A percentile compares a stretch with the other conserved stretches of the same genome.
Conservation (phyloP, 2,888 invertebrate species). For the Diarsia dahlii region DNA sequence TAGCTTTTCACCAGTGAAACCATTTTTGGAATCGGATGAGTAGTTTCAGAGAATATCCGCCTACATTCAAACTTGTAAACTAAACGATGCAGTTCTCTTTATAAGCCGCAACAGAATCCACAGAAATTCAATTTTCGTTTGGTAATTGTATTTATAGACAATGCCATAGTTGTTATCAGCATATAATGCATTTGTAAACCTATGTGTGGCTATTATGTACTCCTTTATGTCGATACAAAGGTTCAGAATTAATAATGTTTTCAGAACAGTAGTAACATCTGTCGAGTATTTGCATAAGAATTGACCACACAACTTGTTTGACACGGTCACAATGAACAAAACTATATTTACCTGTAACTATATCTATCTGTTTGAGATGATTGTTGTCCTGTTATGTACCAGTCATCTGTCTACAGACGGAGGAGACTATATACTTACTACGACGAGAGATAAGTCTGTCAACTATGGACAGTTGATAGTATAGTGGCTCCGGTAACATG, state of each 20-base stretch:
- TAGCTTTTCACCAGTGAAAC: neutral
- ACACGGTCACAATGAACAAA: constrained; percentile 19
- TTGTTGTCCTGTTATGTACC: neutral
- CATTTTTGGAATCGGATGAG: neutral
- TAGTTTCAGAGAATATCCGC: neutral
- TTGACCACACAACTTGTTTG: constrained; percentile 16
- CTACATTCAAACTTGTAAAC: neutral
- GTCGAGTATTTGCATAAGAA: constrained; percentile 40
- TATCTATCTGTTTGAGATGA: constrained; percentile 17
- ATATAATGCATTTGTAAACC: neutral
- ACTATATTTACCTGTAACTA: neutral
- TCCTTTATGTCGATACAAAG: constrained; percentile 14
- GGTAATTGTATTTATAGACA: constrained; percentile 14
- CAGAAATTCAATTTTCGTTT: neutral
- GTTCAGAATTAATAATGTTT: constrained; percentile 4
- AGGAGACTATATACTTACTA: neutral
- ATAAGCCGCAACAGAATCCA: neutral
- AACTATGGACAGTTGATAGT: neutral
- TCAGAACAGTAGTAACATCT: constrained; percentile 4
- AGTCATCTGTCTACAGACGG: neutral
- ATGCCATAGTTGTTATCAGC: neutral
- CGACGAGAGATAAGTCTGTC: neutral
- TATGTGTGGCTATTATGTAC: constrained; percentile 19
- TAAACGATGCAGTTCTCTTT: neutral
- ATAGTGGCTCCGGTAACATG: neutral